Base-by-base conservation (phyloP, 1,140 invertebrate genomes). In the Dysdera silvatica region DNA sequence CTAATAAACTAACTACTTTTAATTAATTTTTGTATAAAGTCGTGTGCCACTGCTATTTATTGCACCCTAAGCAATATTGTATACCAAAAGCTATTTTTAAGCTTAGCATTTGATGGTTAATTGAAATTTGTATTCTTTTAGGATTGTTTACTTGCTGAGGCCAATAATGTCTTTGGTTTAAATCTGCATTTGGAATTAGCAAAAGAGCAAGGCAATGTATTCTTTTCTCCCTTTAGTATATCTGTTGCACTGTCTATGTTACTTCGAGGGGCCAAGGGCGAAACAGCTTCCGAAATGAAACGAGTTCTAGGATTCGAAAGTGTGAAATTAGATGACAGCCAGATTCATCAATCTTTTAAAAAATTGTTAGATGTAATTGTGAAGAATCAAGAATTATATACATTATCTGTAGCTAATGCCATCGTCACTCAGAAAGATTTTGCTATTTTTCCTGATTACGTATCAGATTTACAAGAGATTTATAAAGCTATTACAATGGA, bases 321-420 rank as follows among this genome's bases (percentile, higher is more conserved):
- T 20, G 48, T 37, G 47, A 29, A 7, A 26, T 62, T 58, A 23
- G 60, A 48, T 29, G 45, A 20, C 29, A 58, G 40, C 67, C 72
- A 32, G 65, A 76, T 52, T 20, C 12, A 26, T 16, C 47, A 4
- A 71, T 82, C 20, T 79, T 80, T 29, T n/a, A 2, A 41, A 4
- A 7, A 37, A 4, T 45, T 59, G 10, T 2, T 59, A 6, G 28
- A 29, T 0, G 5, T n/a, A 6, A n/a, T 65, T 3, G n/a, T 33
- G 14, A 35, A n/a, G 3, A 16, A 16, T 20, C 20, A 48, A 5
- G 49, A 59, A 2, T 18, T 23, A 2, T 65, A 51, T 20, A 31
- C 18, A 10, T 33, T 57, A 23, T 14, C 1, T 1, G 33, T 8
- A 16, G 55, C 55, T 2, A 57, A 57, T 32, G 18, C 24, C 3